phyloP scores from a whole-genome alignment of 2,113 vertebrate genomes.

The Hypanus sabinus region DNA sequence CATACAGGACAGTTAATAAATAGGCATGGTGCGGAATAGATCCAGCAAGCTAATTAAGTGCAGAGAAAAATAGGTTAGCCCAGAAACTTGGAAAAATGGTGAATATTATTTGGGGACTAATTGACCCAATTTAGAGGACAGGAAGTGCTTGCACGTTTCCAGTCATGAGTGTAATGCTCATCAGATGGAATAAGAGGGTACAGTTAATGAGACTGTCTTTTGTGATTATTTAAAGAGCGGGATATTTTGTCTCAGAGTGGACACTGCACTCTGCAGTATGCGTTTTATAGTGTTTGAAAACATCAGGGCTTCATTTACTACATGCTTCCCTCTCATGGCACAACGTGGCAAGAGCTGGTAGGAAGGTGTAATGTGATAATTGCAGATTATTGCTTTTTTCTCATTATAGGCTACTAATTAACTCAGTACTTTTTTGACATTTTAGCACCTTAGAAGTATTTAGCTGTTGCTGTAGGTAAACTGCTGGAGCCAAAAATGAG shows the following conservation, averaged over 20 bases:
- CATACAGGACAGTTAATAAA: neutral
- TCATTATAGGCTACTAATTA: neutral
- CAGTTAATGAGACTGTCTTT: neutral
- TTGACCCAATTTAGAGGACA: neutral
- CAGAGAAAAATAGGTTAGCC: neutral
- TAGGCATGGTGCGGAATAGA: neutral
- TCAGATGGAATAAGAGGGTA: neutral
- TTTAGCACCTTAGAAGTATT: neutral
- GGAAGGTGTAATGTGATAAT: neutral
- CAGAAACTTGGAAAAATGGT: neutral
- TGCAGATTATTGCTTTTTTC: neutral
- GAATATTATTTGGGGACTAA: neutral
- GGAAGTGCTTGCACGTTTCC: neutral
- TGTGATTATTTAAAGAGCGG: neutral
- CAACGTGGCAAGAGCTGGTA: neutral
- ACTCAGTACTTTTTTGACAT: neutral
- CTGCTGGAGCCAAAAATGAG: neutral
- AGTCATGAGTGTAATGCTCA: neutral
- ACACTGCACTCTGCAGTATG: neutral
- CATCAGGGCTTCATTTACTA: neutral
- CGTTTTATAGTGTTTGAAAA: neutral
- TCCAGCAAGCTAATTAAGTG: neutral
- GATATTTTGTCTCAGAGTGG: neutral
- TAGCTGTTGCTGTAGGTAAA: neutral
- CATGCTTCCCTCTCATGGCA: neutral